phyloP scores from a whole-genome alignment of 2,113 vertebrate species.

The Carollia perspicillata region DNA sequence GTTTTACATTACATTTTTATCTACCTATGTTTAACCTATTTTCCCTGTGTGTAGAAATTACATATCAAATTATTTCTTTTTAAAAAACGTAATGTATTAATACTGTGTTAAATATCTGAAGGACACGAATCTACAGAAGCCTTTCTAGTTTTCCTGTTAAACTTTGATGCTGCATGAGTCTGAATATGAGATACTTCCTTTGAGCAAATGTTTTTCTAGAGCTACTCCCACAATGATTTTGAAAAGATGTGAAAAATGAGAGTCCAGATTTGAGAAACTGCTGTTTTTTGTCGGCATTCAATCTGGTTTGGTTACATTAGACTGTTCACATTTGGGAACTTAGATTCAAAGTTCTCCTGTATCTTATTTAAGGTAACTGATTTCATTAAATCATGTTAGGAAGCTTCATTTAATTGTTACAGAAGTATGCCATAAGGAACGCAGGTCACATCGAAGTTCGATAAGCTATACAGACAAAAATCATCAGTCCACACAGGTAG shows the following conservation, averaged over 20 bases:
- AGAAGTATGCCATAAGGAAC: not conserved
- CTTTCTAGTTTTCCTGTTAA: not conserved
- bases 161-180: not conserved
- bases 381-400: conserved; percentile 1
- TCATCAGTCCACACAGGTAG: not conserved
- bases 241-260: not conserved
- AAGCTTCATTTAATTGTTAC: not conserved
- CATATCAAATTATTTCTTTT: not conserved
- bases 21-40: not conserved
- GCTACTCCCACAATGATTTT: not conserved
- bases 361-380: not conserved
- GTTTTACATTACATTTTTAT: not conserved
- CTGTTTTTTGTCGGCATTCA: not conserved
- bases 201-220: not conserved
- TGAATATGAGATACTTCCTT: not conserved
- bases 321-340: not conserved
- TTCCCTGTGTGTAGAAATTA: not conserved
- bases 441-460: not conserved
- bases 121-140: not conserved
- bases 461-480: not conserved
- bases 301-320: not conserved
- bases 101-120: not conserved
- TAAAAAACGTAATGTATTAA: not conserved
- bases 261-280: not conserved
- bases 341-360: not conserved